Conservation (phyloP, 1,140 invertebrate genomes). For the Helicoverpa zea region DNA sequence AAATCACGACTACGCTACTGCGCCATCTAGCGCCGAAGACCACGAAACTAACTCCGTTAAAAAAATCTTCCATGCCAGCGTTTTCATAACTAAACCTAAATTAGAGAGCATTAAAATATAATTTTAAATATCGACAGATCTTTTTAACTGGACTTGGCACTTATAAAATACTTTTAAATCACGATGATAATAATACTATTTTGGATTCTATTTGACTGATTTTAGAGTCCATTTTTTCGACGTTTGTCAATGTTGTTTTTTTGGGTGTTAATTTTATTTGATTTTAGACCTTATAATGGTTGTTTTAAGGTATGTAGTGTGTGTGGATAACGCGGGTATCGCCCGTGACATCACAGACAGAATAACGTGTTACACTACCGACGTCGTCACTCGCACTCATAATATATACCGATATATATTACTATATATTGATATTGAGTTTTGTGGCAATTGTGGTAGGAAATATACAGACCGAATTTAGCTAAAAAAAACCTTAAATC, state of each 20-base stretch:
- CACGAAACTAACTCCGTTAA: background rate
- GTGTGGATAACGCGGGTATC: background rate
- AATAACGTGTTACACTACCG: slow-evolving; percentile 7
- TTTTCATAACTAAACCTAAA: slow-evolving; percentile 3
- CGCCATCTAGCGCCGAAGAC: background rate
- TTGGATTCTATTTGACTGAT: background rate
- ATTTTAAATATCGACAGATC: background rate
- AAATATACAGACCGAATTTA: background rate
- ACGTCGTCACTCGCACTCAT: slow-evolving; percentile 12
- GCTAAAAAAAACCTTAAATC: background rate
- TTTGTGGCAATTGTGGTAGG: background rate
- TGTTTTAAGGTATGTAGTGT: background rate
- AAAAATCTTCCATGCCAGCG: background rate
- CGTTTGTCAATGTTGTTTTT: background rate
- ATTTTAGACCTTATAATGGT: background rate
- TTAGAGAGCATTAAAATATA: slow-evolving; percentile 19
- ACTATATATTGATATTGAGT: slow-evolving; percentile 13
- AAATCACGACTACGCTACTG: background rate
- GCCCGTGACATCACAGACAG: slow-evolving; percentile 30
- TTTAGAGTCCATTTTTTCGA: background rate
- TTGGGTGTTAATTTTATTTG: background rate
- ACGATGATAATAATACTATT: background rate
- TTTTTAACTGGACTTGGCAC: background rate
- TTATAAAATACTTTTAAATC: slow-evolving; percentile 2
- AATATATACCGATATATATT: slow-evolving; percentile 19